These are phyloP conservation scores for Aldrovandia affinis DNA, from an alignment of 2,797 vertebrate species.

Conservation along the genomic window DNA sequence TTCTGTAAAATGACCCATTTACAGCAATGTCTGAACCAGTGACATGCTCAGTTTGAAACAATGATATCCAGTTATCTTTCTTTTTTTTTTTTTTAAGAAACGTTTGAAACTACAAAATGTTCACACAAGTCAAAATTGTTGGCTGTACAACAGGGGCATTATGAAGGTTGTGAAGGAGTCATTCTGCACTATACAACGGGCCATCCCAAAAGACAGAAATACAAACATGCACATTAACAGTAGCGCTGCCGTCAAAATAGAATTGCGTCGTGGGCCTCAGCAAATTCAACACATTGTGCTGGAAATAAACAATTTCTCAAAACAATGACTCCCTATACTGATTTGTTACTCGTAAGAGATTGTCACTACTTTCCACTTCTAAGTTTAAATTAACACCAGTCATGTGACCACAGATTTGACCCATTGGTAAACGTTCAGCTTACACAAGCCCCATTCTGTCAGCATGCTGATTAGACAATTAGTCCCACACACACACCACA, in stretches of 20 bases:
- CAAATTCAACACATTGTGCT: neutral
- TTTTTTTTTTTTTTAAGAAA: too few species aligned
- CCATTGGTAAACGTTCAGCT: neutral
- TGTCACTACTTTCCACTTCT: neutral
- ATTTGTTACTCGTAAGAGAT: neutral
- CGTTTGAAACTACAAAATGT: neutral
- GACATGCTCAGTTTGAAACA: neutral
- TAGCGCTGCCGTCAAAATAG: neutral
- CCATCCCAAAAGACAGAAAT: neutral
- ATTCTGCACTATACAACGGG: neutral
- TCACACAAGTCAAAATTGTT: neutral
- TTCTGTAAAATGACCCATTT: neutral
- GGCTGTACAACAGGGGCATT: neutral
- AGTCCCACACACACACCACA: slow-evolving; percentile 18
- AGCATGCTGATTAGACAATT: slow-evolving; percentile 16
- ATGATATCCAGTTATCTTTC: neutral
- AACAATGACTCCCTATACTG: neutral
- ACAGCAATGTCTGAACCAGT: neutral
- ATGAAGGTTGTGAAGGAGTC: neutral
- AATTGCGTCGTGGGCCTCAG: neutral
- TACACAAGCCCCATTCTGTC: neutral
- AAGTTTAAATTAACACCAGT: neutral
- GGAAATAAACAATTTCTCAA: neutral
- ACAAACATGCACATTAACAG: neutral
- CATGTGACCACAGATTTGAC: neutral